Percentiles rank a stretch among this genome's conserved stretches.
Evolutionary conservation across 2,888 invertebrate genomes (phyloP).

Genomic region (Omphaloscelis lunosa): DNA sequence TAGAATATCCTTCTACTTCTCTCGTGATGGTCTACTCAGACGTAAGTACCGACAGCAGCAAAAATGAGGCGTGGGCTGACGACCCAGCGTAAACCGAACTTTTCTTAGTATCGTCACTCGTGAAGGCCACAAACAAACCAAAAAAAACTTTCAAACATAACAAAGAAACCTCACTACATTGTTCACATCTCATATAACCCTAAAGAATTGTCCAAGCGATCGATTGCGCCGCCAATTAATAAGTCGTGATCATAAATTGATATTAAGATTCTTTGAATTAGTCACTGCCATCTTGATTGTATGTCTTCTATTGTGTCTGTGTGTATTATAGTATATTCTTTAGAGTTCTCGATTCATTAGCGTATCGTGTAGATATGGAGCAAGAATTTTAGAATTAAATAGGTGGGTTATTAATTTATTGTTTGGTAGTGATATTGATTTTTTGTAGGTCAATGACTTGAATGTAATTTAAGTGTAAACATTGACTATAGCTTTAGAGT

Average conservation of each 20-base stretch:
- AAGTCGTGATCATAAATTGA: conserved; percentile 72
- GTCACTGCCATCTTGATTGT: conserved; percentile 62
- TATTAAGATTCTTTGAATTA: conserved; percentile 67
- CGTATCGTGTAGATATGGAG: conserved; percentile 42
- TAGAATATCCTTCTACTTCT: neutral
- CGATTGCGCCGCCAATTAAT: conserved; percentile 77
- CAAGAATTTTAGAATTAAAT: conserved; percentile 25
- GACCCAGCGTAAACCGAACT: neutral
- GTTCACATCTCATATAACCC: conserved; percentile 41
- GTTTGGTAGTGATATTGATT: conserved; percentile 12
- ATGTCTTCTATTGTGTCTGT: conserved; percentile 49
- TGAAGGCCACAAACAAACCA: neutral
- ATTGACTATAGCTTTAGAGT: too few species aligned
- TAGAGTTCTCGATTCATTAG: conserved; percentile 54
- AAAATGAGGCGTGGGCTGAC: neutral
- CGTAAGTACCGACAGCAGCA: neutral
- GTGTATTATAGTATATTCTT: conserved; percentile 39
- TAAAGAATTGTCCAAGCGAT: conserved; percentile 58
- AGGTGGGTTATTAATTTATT: conserved; percentile 42
- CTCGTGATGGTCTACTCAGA: too few species aligned
- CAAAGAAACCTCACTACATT: conserved; percentile 40
- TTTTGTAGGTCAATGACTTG: conserved; percentile 20
- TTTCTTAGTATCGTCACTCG: conserved; percentile 4
- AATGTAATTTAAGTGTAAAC: too few species aligned
- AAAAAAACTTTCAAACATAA: conserved; percentile 10